Percentiles rank a stretch among this genome's conserved stretches.
phyloP scores from a whole-genome alignment of 2,113 vertebrate species.

The Coracopsis vasa region DNA sequence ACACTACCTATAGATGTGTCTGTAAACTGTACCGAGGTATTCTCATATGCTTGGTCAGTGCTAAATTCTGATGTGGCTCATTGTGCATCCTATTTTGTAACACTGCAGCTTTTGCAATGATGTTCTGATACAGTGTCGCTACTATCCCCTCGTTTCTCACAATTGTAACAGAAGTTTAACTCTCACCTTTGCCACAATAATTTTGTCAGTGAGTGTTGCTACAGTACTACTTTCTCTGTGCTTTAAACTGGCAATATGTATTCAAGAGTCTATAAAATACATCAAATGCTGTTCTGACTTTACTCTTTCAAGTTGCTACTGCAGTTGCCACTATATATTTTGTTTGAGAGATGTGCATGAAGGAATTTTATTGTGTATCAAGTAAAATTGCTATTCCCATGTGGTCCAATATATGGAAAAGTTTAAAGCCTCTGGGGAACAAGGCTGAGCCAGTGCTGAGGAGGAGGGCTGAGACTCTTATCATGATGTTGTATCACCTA shows the following conservation, averaged over 20 bases:
- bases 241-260: neutral
- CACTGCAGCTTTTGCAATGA: neutral
- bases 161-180: neutral
- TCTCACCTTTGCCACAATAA: neutral
- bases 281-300: neutral
- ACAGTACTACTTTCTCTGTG: neutral
- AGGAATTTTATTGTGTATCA: neutral
- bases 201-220: neutral
- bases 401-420: neutral
- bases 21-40: neutral
- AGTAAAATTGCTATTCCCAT: neutral
- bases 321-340: neutral
- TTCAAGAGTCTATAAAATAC: neutral
- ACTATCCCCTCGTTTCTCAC: neutral
- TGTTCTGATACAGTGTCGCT: neutral
- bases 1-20: slow-evolving; percentile 43
- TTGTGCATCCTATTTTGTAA: neutral
- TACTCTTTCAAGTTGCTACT: neutral
- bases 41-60: neutral
- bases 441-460: neutral
- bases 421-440: slow-evolving; percentile 16
- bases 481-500: neutral
- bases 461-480: neutral
- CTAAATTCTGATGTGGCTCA: neutral
- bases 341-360: neutral